phyloP scores from a whole-genome alignment of 2,797 vertebrate genomes.

The Platalea minor region DNA sequence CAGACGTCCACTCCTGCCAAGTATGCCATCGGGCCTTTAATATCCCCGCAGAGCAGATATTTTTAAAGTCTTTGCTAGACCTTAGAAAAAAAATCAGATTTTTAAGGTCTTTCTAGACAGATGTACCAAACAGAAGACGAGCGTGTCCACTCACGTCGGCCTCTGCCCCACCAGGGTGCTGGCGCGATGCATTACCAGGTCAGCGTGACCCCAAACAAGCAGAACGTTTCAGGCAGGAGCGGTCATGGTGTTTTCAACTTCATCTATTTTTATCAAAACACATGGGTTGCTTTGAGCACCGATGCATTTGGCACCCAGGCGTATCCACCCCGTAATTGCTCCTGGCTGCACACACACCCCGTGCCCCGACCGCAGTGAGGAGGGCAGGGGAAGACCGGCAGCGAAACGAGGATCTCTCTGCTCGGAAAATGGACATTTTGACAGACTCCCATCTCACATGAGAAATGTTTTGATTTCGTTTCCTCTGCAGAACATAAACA shows the following conservation, averaged over 20 bases:
- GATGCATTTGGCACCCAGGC: background rate
- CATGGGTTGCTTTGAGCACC: background rate
- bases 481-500: constrained; percentile 52
- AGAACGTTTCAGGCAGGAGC: accelerated
- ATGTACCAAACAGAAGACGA: background rate
- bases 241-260: background rate
- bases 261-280: constrained; percentile 3
- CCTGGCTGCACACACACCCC: accelerated
- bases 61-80: background rate
- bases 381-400: background rate
- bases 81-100: background rate
- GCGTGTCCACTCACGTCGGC: accelerated
- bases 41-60: background rate
- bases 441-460: background rate
- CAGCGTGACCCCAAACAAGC: background rate
- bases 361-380: accelerated
- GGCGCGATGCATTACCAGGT: accelerated
- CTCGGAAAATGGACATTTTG: background rate
- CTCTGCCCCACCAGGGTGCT: background rate
- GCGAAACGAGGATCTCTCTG: accelerated
- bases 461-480: constrained; percentile 38
- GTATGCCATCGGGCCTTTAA: background rate
- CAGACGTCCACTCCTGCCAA: background rate
- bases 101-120: background rate
- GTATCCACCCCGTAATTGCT: accelerated